Evolutionary conservation across 2,888 invertebrate species (phyloP), one percentile per base, ranked within the genome.

Genomic region (Drosophila setosimentum): DNA sequence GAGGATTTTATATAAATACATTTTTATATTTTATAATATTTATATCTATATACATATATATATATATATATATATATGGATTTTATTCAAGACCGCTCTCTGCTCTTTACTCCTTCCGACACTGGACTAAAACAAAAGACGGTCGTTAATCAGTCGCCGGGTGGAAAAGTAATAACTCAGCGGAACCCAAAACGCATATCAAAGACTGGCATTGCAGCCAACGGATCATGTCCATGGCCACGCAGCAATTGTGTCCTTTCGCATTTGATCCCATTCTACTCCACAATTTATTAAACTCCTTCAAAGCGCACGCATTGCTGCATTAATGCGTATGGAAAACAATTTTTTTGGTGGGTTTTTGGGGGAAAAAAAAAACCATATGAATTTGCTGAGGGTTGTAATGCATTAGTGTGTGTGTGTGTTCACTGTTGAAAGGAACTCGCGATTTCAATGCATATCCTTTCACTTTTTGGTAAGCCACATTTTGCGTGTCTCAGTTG

Each of bases 401-500:
- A 65, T 48, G 54, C 64, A 48, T 37, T 48, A 53, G 62, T 54
- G 58, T 42, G 57, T n/a, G 61, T 0, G 59, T 33, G 53, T 13
- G 64, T 13, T 21, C 18, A 58, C 57, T 59, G 74, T 86, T 87
- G 87, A 66, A 82, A 84, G 78, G 82, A 48, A 64, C 37, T 73
- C 84, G 87, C 82, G 80, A 68, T 67, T 79, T 55, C 76, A 62
- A 58, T 68, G 62, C 45, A 73, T 62, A 74, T 84, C 82, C 83
- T 80, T 80, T 83, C 59, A 64, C 66, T 82, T 79, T 71, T 68
- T 42, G 87, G 78, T 84, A 84, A 84, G 83, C 83, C 83, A 68
- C 87, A 87, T 84, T 87, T 73, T 76, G 82, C 78, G 85, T 83
- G 85, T 82, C 87, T 81, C 83, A 69, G 65, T 82, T 82, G 71